These are phyloP conservation scores for Nibea albiflora DNA, from an alignment of 2,113 vertebrate species.

Conservation along the genomic window DNA sequence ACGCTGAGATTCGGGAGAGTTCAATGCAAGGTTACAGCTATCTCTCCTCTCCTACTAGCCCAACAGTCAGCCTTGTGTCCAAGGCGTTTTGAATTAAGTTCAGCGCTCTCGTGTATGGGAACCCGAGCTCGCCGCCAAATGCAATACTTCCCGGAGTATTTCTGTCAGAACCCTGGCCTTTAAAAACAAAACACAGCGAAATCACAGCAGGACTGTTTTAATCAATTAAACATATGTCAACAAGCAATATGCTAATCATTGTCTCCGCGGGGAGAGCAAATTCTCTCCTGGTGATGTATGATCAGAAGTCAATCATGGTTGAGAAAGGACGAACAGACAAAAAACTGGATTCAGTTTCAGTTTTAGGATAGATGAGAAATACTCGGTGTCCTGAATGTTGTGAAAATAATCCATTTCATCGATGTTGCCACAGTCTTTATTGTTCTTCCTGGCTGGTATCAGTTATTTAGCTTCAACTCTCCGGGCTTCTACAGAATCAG, in stretches of 20 bases:
- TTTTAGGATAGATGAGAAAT: constrained; percentile 10
- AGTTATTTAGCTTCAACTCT: constrained; percentile 77
- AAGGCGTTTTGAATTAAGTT: constrained; percentile 82
- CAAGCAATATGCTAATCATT: constrained; percentile 79
- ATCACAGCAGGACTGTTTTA: constrained; percentile 78
- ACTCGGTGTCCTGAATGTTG: not conserved
- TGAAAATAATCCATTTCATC: not conserved
- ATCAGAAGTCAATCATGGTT: constrained; percentile 55
- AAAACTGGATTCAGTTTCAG: constrained; percentile 4
- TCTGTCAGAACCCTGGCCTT: constrained; percentile 83
- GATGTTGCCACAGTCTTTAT: not conserved
- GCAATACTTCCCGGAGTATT: constrained; percentile 86
- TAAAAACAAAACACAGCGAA: constrained; percentile 83
- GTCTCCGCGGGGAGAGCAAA: constrained; percentile 60
- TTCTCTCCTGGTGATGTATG: constrained; percentile 70
- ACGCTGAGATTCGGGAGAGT: constrained; percentile 81
- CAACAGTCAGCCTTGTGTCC: constrained; percentile 80
- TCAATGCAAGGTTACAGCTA: constrained; percentile 83
- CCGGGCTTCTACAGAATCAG: constrained; percentile 49
- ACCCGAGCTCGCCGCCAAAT: constrained; percentile 82
- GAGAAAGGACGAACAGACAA: constrained; percentile 28
- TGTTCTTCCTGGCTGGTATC: constrained; percentile 78
- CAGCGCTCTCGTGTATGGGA: constrained; percentile 82
- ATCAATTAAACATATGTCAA: constrained; percentile 85
- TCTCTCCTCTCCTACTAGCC: constrained; percentile 81